Evolutionary conservation across 2,113 vertebrate genomes (phyloP).

Genomic region (Gymnocephalus cernua): DNA sequence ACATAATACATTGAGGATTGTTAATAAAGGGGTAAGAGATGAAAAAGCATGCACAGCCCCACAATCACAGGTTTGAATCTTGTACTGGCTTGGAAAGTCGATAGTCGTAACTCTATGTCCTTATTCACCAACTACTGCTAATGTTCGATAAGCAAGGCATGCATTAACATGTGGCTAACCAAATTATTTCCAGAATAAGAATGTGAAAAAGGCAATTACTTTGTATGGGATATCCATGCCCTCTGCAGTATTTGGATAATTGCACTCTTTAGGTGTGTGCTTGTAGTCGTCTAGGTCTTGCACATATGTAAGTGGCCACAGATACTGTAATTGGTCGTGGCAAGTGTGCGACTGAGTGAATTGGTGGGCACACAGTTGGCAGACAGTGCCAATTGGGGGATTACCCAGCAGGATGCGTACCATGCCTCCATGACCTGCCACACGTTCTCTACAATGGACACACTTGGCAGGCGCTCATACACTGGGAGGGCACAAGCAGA

Average conservation of each 20-base stretch:
- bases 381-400: slow-evolving; percentile 64
- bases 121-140: not conserved
- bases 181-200: not conserved
- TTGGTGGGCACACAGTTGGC: slow-evolving; percentile 63
- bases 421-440: slow-evolving; percentile 64
- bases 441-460: slow-evolving; percentile 62
- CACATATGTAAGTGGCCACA: slow-evolving; percentile 48
- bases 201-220: not conserved
- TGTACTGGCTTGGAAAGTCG: not conserved
- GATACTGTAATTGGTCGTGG: slow-evolving; percentile 52
- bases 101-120: not conserved
- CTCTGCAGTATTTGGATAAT: slow-evolving; percentile 11
- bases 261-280: slow-evolving; percentile 34
- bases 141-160: not conserved
- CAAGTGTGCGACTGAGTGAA: slow-evolving; percentile 42
- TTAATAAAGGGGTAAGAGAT: not conserved
- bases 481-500: slow-evolving; percentile 54
- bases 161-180: not conserved
- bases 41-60: not conserved
- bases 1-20: not conserved
- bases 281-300: slow-evolving; percentile 14
- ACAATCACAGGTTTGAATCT: not conserved
- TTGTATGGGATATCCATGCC: not conserved
- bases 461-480: slow-evolving; percentile 65
- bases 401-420: slow-evolving; percentile 69